Evolutionary conservation across 2,113 vertebrate genomes (phyloP).

Genomic region (Penelope pileata): DNA sequence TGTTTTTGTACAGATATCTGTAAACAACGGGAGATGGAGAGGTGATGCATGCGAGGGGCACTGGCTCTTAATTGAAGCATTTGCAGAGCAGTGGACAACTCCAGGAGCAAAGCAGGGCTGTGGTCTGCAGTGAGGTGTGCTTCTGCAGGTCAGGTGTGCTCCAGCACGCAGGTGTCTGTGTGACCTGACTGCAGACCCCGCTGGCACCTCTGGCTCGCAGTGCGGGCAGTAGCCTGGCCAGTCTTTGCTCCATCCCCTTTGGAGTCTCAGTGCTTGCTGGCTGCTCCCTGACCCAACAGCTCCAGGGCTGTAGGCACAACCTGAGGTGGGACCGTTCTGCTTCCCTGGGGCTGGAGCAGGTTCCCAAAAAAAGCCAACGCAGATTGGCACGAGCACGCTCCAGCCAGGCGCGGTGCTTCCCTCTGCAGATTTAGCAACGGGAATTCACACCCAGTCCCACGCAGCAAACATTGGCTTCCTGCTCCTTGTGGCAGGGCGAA

Average conservation of each 20-base stretch:
- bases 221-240: not conserved
- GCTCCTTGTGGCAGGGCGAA: not conserved
- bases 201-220: not conserved
- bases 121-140: not conserved
- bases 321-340: not conserved
- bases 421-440: not conserved
- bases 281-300: not conserved
- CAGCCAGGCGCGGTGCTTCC: not conserved
- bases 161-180: not conserved
- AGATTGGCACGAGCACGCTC: too few species aligned
- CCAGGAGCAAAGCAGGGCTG: not conserved
- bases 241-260: not conserved
- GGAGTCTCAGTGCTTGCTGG: not conserved
- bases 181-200: rapidly evolving
- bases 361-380: not conserved
- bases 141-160: not conserved
- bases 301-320: rapidly evolving
- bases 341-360: not conserved
- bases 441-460: not conserved
- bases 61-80: not conserved
- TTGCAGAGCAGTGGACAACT: not conserved
- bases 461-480: too few species aligned
- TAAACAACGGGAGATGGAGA: not conserved
- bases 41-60: not conserved
- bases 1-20: not conserved